phyloP scores from a whole-genome alignment of 2,113 vertebrate species.

The Nesoenas mayeri region DNA sequence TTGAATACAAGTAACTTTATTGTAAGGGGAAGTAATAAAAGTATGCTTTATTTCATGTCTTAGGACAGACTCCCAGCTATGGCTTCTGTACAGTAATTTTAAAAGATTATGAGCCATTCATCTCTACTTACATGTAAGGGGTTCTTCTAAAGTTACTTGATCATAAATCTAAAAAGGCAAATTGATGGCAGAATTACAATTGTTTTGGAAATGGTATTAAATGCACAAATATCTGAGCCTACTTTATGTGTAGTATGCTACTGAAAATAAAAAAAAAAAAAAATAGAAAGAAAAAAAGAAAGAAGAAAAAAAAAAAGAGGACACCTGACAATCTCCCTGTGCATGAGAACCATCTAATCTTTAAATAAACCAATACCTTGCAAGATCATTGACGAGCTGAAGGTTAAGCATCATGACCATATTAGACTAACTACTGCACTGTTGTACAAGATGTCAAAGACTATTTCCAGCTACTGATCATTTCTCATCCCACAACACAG shows the following conservation, averaged over 20 bases:
- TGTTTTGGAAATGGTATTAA: not conserved
- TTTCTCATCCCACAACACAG: not conserved
- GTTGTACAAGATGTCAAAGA: not conserved
- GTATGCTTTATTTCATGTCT: not conserved
- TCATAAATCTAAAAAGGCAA: not conserved
- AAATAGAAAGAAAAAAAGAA: no score
- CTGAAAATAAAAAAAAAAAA: no score
- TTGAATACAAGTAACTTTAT: not conserved
- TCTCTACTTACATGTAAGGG: not conserved
- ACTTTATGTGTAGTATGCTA: not conserved
- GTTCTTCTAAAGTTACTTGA: not conserved
- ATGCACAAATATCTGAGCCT: not conserved
- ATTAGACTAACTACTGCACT: not conserved
- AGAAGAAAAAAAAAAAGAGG: not conserved
- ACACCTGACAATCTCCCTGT: not conserved
- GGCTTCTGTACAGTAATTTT: not conserved
- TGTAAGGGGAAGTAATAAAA: not conserved
- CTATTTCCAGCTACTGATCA: not conserved
- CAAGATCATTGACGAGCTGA: not conserved
- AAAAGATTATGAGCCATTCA: not conserved
- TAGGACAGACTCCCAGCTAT: not conserved
- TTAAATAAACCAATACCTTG: not conserved
- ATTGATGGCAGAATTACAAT: not conserved
- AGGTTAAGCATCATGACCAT: no score
- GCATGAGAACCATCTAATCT: not conserved